Base-by-base conservation (phyloP, 2,888 invertebrate genomes). In the Microplitis manilae region DNA sequence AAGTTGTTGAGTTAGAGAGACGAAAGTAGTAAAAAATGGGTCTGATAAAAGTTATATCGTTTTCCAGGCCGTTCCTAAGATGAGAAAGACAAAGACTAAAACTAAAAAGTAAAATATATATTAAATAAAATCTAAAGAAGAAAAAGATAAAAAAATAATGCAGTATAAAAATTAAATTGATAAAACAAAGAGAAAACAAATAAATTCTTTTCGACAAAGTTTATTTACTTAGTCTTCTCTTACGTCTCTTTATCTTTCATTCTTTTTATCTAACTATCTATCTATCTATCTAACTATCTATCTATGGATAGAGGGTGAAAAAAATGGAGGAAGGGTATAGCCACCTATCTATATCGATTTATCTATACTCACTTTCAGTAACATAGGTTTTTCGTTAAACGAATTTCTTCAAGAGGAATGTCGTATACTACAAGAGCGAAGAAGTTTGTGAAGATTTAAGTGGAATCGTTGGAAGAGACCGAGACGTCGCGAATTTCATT, bases 31-130 rank as follows among this genome's bases (percentile, higher is more conserved):
- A 75, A 74, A 77, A 64, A 80, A 67, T 79, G 59, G 50, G 30
- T 65, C 61, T 61, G 76, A 77, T 75, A 77, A 77, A 77, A 77
- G 74, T 77, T 74, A 15, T 71, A 77, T 74, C 73, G 73, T 68
- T 77, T 77, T 68, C 41, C 62, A 40, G 68, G 62, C 73, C 59
- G 73, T 73, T 73, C 73, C 15, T 17, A 41, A 1, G 68, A 61
- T 41, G 62, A 61, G 72, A 62, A 68, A 73, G 60, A 64, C 17
- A 62, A 70, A 68, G 50, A 68, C 60, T 60, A 61, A 40, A 30
- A 7, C 38, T 15, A 64, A 71, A 59, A 72, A 62, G 62, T 38
- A 15, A 68, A 30, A 68, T 1, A n/a, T 59, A 60, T 1, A 50
- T 50, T 50, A 13, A 50, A 50, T 50, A 69, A 17, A 38, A 62